Conservation (phyloP, 2,113 vertebrate genomes). For the Tenrec ecaudatus region DNA sequence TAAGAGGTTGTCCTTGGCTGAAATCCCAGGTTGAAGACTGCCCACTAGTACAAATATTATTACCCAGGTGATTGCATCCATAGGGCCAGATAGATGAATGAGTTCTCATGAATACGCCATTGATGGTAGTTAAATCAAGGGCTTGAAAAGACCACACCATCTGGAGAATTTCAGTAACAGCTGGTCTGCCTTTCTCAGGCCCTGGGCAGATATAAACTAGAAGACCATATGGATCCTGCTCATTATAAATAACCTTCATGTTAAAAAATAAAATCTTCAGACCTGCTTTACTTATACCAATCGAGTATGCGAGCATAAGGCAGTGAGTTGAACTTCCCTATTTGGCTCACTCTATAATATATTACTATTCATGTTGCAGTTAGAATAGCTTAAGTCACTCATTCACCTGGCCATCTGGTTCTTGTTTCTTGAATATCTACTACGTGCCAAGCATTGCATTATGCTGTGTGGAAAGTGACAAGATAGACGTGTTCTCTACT, state of each 20-base stretch:
- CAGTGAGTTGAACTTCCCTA: not conserved
- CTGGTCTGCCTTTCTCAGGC: constrained; percentile 42
- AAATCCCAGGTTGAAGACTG: constrained; percentile 17
- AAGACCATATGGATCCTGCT: constrained; percentile 37
- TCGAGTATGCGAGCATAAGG: not conserved
- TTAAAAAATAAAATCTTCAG: not conserved
- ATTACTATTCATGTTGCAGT: not conserved
- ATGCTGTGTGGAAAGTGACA: not conserved
- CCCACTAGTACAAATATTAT: not conserved
- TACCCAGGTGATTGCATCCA: constrained; percentile 5
- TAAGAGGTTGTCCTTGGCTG: not conserved
- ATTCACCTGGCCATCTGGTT: not conserved
- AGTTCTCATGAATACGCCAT: not conserved
- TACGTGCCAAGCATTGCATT: not conserved
- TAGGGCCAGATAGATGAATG: not conserved
- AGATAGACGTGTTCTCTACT: not conserved
- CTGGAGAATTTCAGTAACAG: constrained; percentile 69
- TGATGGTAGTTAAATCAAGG: not conserved
- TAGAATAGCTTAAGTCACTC: constrained; percentile 13
- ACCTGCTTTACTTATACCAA: constrained; percentile 45
- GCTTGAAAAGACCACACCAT: constrained; percentile 33
- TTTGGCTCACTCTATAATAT: constrained; percentile 8
- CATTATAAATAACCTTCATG: constrained; percentile 61
- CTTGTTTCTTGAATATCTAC: constrained; percentile 27
- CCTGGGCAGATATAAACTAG: constrained; percentile 27